Evolutionary conservation across 2,797 vertebrate species (phyloP).

Genomic region (Coregonus suidteri): DNA sequence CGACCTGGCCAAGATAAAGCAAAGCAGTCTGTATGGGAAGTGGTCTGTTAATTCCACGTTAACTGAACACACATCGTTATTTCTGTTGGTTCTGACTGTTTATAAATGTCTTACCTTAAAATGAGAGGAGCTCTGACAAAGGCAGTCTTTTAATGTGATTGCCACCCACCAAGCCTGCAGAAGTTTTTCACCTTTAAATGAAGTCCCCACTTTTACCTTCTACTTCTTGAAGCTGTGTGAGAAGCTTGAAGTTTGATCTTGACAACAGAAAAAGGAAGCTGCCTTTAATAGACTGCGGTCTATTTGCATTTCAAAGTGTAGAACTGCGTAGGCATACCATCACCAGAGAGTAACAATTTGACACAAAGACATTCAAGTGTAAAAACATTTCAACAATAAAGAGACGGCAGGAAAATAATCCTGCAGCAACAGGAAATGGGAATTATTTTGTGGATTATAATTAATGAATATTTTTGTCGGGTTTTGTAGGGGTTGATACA

Average conservation of each 20-base stretch:
- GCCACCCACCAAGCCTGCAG: background rate
- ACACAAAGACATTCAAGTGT: conserved; percentile 6
- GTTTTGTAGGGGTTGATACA: no score
- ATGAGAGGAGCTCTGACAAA: background rate
- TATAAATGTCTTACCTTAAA: background rate
- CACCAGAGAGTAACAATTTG: conserved; percentile 20
- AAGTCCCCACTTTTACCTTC: background rate
- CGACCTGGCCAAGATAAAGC: no score
- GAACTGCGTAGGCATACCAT: background rate
- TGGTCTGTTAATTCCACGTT: background rate
- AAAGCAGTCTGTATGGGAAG: no score
- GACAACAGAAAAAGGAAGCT: conserved; percentile 15
- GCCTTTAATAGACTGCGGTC: conserved; percentile 14
- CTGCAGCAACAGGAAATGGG: no score
- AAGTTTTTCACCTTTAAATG: background rate
- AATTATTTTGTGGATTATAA: no score
- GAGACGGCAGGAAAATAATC: background rate
- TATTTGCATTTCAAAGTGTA: conserved; percentile 1
- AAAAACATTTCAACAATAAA: background rate
- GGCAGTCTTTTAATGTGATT: background rate
- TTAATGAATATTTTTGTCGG: no score
- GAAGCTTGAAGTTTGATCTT: background rate
- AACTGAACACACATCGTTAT: background rate
- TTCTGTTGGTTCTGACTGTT: background rate
- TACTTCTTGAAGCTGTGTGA: background rate